These are phyloP conservation scores for Pimephales promelas DNA, from an alignment of 2,113 vertebrate species.

Conservation along the genomic window DNA sequence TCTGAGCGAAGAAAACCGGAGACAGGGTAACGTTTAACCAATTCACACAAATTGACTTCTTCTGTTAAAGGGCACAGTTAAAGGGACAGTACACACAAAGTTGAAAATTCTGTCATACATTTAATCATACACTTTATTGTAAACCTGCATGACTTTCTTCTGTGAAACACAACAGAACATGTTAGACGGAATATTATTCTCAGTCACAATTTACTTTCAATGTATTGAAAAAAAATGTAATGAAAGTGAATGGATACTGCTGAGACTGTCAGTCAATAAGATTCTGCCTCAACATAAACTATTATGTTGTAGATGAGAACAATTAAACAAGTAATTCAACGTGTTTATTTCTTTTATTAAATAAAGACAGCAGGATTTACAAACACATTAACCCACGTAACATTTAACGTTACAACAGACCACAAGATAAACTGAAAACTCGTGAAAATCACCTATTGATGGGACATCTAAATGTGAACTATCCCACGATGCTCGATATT, in stretches of 20 bases:
- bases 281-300: not conserved
- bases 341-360: not conserved
- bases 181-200: not conserved
- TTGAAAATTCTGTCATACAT: not conserved
- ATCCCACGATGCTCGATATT: not conserved
- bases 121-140: not conserved
- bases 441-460: slow-evolving; percentile 17
- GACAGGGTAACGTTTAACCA: too few species aligned
- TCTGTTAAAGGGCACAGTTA: not conserved
- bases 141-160: not conserved
- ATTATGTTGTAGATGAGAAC: not conserved
- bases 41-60: not conserved
- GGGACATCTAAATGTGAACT: slow-evolving; percentile 9
- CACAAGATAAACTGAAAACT: not conserved
- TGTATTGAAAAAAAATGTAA: not conserved
- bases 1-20: too few species aligned
- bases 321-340: not conserved
- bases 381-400: not conserved
- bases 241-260: not conserved
- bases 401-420: too few species aligned
- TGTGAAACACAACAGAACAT: not conserved
- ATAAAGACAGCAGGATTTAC: not conserved
- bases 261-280: not conserved
- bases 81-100: not conserved
- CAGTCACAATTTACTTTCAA: not conserved